A percentile compares a stretch with the other conserved stretches of the same genome.
These are phyloP conservation scores for Lathamus discolor DNA, from an alignment of 2,113 vertebrate genomes.

Conservation along the genomic window DNA sequence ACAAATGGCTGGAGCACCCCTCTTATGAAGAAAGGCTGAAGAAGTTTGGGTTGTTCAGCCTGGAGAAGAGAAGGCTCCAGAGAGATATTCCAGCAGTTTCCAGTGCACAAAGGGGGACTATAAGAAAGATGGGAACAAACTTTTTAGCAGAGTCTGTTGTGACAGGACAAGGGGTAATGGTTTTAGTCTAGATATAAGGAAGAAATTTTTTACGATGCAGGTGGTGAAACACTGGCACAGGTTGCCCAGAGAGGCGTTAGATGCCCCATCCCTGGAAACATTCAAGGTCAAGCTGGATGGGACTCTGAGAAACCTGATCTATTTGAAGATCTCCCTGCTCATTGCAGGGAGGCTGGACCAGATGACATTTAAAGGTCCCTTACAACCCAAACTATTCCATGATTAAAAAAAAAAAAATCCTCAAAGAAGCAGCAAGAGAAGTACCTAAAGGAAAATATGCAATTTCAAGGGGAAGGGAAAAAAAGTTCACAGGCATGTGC, in stretches of 20 bases:
- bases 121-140: background rate
- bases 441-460: background rate
- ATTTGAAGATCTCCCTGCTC: background rate
- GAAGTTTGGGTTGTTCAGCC: background rate
- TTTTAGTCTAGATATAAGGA: background rate
- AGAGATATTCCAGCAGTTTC: background rate
- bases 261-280: background rate
- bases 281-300: background rate
- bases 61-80: background rate
- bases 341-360: background rate
- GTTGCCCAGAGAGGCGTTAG: background rate
- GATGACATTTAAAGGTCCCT: background rate
- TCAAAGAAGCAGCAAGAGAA: background rate
- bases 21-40: background rate
- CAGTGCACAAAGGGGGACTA: background rate
- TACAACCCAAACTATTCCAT: background rate
- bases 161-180: background rate
- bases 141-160: background rate
- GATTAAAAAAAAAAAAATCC: background rate
- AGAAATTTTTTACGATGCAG: background rate
- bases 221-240: background rate
- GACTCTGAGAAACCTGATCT: background rate
- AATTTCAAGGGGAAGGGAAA: background rate
- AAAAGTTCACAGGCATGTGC: background rate
- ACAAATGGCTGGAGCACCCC: background rate